Conservation (phyloP, 2,888 invertebrate species). For the Cataglyphis altisquamis region DNA sequence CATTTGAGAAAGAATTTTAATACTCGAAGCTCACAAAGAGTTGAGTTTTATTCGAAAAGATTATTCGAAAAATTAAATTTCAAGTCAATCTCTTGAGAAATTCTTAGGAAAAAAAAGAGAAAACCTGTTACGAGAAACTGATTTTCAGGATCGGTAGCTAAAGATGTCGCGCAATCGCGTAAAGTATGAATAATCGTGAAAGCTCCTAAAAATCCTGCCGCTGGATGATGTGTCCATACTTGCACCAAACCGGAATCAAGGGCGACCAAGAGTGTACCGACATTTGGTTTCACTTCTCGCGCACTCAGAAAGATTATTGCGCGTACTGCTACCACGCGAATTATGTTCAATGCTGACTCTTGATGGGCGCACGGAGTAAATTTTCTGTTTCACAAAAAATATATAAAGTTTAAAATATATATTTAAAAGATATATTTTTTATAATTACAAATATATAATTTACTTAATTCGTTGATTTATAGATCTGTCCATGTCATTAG, state of each 20-base stretch:
- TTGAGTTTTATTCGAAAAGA: constrained; percentile 5
- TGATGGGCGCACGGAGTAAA: constrained; percentile 61
- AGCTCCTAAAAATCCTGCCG: constrained; percentile 90
- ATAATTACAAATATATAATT: background rate
- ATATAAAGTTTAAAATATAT: background rate
- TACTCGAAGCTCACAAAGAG: background rate
- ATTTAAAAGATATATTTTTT: background rate
- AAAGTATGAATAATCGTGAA: constrained; percentile 91
- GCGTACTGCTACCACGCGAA: constrained; percentile 88
- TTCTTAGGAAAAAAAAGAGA: background rate
- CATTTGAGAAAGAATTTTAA: background rate
- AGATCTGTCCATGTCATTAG: background rate
- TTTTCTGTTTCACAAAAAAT: constrained; percentile 8
- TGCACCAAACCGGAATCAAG: constrained; percentile 93
- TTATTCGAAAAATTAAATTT: background rate
- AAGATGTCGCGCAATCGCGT: constrained; percentile 90
- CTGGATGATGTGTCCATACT: constrained; percentile 93
- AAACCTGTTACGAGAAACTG: constrained; percentile 91
- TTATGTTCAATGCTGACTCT: constrained; percentile 69
- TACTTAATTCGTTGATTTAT: constrained; percentile 9
- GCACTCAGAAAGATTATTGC: constrained; percentile 90
- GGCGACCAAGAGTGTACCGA: constrained; percentile 91
- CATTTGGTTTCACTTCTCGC: constrained; percentile 87
- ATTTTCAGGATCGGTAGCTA: constrained; percentile 91
- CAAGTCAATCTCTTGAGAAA: background rate